These are phyloP conservation scores for Drosophila monieri DNA, from an alignment of 2,888 invertebrate species.

Conservation along the genomic window DNA sequence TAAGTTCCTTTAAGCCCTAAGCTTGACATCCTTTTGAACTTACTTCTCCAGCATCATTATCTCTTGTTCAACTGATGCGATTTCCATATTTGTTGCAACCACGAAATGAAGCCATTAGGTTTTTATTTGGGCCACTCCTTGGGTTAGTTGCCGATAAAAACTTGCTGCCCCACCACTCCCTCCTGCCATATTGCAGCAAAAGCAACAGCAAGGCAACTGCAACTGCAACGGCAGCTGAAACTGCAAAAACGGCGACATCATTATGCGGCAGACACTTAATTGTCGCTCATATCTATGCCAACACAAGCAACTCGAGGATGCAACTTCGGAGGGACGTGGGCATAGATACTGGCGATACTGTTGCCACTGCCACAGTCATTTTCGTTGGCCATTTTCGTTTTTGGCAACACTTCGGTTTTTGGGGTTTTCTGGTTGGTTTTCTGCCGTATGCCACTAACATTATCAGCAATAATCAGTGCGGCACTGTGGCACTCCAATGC, in stretches of 20 bases:
- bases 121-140: slow-evolving; percentile 43
- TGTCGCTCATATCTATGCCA: slow-evolving; percentile 74
- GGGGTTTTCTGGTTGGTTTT: slow-evolving; percentile 35
- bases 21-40: not conserved
- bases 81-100: slow-evolving; percentile 32
- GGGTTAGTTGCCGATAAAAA: slow-evolving; percentile 71
- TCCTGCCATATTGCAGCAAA: slow-evolving; percentile 5
- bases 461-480: slow-evolving; percentile 76
- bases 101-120: slow-evolving; percentile 37
- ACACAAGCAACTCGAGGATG: slow-evolving; percentile 17
- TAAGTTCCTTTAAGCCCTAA: not conserved
- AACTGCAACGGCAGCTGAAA: slow-evolving; percentile 12
- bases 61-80: slow-evolving; percentile 1
- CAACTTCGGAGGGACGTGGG: slow-evolving; percentile 21
- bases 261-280: slow-evolving; percentile 77
- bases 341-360: slow-evolving; percentile 10
- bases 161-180: slow-evolving; percentile 37
- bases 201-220: slow-evolving; percentile 33
- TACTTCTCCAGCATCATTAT: not conserved
- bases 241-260: slow-evolving; percentile 72
- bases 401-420: slow-evolving; percentile 40
- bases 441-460: slow-evolving; percentile 57
- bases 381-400: slow-evolving; percentile 59
- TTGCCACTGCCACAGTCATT: slow-evolving; percentile 13
- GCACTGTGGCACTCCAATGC: slow-evolving; percentile 67